phyloP scores from a whole-genome alignment of 2,797 vertebrate genomes.

The Takifugu ocellatus region DNA sequence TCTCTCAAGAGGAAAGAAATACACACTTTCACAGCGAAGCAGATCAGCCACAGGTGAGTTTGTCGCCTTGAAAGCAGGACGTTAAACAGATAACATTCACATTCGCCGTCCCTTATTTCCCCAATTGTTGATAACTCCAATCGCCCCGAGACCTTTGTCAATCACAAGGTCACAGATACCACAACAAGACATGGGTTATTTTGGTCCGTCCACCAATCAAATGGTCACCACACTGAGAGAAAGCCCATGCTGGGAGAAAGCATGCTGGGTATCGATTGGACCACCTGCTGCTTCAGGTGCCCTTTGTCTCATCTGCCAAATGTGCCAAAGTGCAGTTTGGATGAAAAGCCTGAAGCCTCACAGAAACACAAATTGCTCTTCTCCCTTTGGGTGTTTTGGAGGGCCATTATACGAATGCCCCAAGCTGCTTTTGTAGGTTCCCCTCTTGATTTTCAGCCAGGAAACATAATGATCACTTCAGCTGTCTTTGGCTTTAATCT shows the following conservation, averaged over 20 bases:
- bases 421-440: no score
- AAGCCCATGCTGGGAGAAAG: constrained; percentile 35
- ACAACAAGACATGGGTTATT: constrained; percentile 44
- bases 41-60: constrained; percentile 13
- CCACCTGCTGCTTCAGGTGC: constrained; percentile 46
- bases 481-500: no score
- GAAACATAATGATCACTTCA: no score
- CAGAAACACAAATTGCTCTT: constrained; percentile 15
- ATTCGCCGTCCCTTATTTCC: constrained; percentile 35
- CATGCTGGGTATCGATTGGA: constrained; percentile 53
- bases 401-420: no score
- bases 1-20: constrained; percentile 20
- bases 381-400: constrained; percentile 16
- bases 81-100: constrained; percentile 27
- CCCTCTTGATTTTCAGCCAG: no score
- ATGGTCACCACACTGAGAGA: constrained; percentile 18
- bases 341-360: constrained; percentile 26
- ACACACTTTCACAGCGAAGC: constrained; percentile 31
- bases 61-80: constrained; percentile 19
- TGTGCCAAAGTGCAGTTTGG: constrained; percentile 21
- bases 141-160: constrained; percentile 43
- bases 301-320: constrained; percentile 42
- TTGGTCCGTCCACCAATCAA: constrained; percentile 50
- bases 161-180: constrained; percentile 37
- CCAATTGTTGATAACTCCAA: constrained; percentile 31